These are phyloP conservation scores for Deroptyus accipitrinus DNA, from an alignment of 2,113 vertebrate species.

Conservation along the genomic window DNA sequence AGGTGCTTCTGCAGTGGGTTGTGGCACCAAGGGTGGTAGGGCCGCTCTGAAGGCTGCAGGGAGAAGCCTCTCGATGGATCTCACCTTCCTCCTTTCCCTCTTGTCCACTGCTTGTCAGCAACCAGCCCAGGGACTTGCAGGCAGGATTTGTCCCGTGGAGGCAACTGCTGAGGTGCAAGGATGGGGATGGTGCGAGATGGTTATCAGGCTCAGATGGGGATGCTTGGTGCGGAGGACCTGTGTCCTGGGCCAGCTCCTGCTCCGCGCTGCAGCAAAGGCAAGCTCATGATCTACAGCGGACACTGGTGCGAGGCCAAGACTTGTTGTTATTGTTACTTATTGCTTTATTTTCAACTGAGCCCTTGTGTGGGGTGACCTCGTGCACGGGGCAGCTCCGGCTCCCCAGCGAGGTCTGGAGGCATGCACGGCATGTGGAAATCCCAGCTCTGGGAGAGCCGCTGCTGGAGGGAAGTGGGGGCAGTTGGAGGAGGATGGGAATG, in stretches of 20 bases:
- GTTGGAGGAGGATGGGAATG: neutral
- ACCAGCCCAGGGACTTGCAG: neutral
- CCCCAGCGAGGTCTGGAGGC: neutral
- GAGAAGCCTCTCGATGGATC: neutral
- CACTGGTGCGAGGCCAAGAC: neutral
- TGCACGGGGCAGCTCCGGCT: neutral
- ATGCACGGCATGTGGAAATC: neutral
- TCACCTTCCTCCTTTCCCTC: neutral
- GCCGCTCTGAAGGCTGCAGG: neutral
- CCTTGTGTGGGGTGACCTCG: neutral
- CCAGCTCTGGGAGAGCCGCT: fast-evolving
- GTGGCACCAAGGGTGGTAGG: neutral
- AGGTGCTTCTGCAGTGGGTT: neutral
- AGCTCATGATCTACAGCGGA: fast-evolving
- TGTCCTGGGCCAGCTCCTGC: neutral
- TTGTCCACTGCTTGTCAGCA: neutral
- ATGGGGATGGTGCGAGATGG: neutral
- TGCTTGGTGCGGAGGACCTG: neutral
- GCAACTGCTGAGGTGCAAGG: neutral
- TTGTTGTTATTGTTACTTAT: neutral
- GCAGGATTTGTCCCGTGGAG: neutral
- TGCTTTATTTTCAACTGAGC: neutral
- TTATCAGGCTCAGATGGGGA: neutral
- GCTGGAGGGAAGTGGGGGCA: fast-evolving
- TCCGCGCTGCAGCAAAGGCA: neutral